A percentile compares a stretch with the other conserved stretches of the same genome.
Conservation (phyloP, 2,113 vertebrate species). For the Oceanodroma tethys region DNA sequence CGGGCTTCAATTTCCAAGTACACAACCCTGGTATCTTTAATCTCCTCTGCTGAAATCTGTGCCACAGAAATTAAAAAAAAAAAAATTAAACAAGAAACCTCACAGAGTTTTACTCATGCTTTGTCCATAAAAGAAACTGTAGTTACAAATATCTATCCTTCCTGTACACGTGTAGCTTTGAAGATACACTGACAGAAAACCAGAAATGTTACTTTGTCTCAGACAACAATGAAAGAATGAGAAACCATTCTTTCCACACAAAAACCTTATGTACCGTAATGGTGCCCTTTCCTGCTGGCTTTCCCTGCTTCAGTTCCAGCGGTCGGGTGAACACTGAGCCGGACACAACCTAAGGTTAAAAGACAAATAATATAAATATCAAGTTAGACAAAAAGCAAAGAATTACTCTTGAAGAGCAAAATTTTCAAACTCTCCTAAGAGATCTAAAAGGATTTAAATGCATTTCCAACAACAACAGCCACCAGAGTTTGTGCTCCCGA, state of each 20-base stretch:
- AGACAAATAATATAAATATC: not conserved
- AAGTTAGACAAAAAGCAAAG: not conserved
- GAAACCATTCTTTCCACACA: not conserved
- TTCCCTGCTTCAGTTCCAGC: slow-evolving; percentile 86
- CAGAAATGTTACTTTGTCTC: not conserved
- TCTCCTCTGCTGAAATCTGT: slow-evolving; percentile 88
- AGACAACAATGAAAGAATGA: not conserved
- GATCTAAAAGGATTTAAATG: not conserved
- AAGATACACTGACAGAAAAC: not conserved
- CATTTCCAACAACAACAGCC: not conserved
- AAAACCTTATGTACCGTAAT: slow-evolving; percentile 72
- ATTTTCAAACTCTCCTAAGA: not conserved
- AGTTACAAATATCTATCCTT: not conserved
- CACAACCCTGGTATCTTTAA: slow-evolving; percentile 85
- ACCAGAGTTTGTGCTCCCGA: not conserved
- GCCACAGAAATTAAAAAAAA: not conserved
- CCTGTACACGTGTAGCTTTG: not conserved
- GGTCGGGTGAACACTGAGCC: slow-evolving; percentile 81
- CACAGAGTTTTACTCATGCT: not conserved
- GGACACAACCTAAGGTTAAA: slow-evolving; percentile 83
- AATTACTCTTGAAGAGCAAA: not conserved
- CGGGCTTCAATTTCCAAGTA: slow-evolving; percentile 84
- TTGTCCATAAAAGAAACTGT: not conserved
- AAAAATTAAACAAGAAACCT: not conserved
- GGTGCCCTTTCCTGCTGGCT: slow-evolving; percentile 87